phyloP scores from a whole-genome alignment of 2,113 vertebrate genomes.

The Triplophysa dalaica region DNA sequence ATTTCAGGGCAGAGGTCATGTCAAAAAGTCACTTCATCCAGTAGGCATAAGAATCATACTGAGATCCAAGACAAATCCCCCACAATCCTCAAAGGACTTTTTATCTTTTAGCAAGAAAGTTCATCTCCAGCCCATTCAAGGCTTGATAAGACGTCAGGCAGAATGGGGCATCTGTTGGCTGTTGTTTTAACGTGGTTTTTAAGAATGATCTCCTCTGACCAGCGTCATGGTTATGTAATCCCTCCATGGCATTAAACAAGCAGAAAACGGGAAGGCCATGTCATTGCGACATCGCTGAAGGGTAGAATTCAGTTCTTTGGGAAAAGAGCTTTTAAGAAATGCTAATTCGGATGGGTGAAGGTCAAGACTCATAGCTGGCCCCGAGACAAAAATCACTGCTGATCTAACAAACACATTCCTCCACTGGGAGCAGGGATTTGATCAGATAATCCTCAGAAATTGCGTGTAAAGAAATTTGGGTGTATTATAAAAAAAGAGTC shows the following conservation, averaged over 20 bases:
- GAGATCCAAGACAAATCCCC: background rate
- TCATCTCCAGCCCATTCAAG: constrained; percentile 39
- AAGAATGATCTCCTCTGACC: constrained; percentile 28
- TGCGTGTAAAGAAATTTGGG: background rate
- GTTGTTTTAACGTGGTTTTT: constrained; percentile 31
- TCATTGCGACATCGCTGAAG: constrained; percentile 34
- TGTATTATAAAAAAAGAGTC: background rate
- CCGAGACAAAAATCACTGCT: constrained; percentile 3
- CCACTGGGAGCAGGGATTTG: background rate
- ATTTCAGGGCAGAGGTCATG: constrained; percentile 9
- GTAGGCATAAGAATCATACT: background rate
- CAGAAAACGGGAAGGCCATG: constrained; percentile 26
- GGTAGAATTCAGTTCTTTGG: constrained; percentile 1
- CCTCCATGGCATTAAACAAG: constrained; percentile 15
- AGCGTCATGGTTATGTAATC: constrained; percentile 47
- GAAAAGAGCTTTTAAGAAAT: background rate
- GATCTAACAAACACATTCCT: constrained; percentile 5
- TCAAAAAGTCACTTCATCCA: background rate
- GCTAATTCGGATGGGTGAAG: constrained; percentile 10
- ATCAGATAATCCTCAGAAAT: background rate
- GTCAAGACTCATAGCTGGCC: background rate
- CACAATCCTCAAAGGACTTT: background rate
- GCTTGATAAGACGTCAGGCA: constrained; percentile 26
- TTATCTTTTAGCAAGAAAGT: constrained; percentile 31
- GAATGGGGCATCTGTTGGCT: constrained; percentile 56